Evolutionary conservation across 2,888 invertebrate species (phyloP).

Genomic region (Creontiades dilutus): DNA sequence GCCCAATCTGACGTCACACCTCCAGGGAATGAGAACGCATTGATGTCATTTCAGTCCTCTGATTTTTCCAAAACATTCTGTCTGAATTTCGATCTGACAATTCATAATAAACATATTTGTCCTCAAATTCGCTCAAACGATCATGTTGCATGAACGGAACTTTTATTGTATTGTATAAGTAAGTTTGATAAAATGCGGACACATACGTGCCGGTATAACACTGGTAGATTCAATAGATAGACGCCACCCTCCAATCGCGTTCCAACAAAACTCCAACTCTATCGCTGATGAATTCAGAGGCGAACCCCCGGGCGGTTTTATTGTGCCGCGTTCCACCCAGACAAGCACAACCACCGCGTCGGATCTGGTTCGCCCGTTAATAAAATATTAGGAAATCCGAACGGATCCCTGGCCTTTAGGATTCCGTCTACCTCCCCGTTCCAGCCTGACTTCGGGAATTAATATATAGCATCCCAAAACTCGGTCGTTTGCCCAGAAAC

Average conservation of each 20-base stretch:
- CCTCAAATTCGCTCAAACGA: too few relatives aligned
- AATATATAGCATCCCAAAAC: neutral
- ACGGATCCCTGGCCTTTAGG: slow-evolving; percentile 6
- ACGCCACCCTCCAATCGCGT: neutral
- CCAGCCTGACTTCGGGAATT: neutral
- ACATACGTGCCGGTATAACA: neutral
- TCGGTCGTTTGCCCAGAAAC: neutral
- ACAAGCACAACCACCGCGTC: slow-evolving; percentile 23
- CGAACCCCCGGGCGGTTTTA: neutral
- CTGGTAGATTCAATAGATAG: too few relatives aligned
- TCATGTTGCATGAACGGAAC: too few relatives aligned
- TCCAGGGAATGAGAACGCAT: too few relatives aligned
- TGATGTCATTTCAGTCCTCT: too few relatives aligned
- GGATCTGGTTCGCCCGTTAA: neutral
- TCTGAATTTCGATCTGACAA: too few relatives aligned
- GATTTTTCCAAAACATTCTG: too few relatives aligned
- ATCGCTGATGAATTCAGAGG: neutral
- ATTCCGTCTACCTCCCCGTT: neutral
- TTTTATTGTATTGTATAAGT: too few relatives aligned
- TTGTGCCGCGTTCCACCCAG: neutral
- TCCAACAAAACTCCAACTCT: neutral
- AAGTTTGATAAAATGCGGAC: neutral
- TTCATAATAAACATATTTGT: too few relatives aligned
- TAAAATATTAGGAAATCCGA: slow-evolving; percentile 12
- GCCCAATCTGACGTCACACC: too few relatives aligned